Conservation (phyloP, 2,113 vertebrate genomes). For the Pan paniscus region DNA sequence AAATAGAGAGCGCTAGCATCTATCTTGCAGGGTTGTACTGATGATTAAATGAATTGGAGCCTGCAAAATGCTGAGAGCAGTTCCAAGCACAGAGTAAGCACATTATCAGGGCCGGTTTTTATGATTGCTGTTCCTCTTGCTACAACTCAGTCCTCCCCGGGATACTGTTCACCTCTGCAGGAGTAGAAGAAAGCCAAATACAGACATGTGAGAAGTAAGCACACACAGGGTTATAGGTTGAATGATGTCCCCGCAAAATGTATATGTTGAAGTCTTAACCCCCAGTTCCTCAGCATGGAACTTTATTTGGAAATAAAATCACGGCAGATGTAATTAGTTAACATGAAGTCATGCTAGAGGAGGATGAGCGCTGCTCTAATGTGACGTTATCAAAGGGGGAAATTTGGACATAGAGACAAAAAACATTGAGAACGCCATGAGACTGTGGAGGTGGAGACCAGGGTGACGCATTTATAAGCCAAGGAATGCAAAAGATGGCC, state of each 20-base stretch:
- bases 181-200: neutral
- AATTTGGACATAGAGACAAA: neutral
- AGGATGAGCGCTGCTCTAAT: rapidly evolving
- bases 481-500: rapidly evolving
- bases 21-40: neutral
- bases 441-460: rapidly evolving
- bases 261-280: too few species aligned
- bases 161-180: rapidly evolving
- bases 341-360: neutral
- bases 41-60: rapidly evolving
- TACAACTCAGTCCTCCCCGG: rapidly evolving
- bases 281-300: neutral
- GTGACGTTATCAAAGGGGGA: rapidly evolving
- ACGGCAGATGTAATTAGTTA: too few species aligned
- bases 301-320: neutral
- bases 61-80: rapidly evolving
- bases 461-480: rapidly evolving
- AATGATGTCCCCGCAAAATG: rapidly evolving
- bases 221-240: rapidly evolving
- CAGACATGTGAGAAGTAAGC: rapidly evolving
- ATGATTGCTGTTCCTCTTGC: neutral
- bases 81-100: rapidly evolving
- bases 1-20: rapidly evolving
- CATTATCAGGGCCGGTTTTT: rapidly evolving
- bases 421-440: rapidly evolving